A percentile compares a stretch with the other conserved stretches of the same genome.
phyloP scores from a whole-genome alignment of 2,888 invertebrate species.

The Tetragnatha montana region DNA sequence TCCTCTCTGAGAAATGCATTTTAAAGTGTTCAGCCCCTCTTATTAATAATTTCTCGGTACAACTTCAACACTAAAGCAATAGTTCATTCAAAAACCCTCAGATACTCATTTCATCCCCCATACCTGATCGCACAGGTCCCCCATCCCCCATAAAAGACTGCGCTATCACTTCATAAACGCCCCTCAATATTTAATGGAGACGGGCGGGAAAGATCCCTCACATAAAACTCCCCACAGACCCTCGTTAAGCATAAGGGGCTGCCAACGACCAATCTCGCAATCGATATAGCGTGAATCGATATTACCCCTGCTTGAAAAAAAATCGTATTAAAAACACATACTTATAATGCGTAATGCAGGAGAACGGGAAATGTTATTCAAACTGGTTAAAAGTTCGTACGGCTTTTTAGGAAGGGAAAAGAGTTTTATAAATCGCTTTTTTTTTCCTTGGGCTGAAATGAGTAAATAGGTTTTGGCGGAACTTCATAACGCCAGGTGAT shows the following conservation, averaged over 20 bases:
- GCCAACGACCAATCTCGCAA: background rate
- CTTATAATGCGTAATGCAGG: background rate
- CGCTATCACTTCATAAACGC: background rate
- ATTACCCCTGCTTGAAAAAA: background rate
- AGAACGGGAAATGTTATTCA: background rate
- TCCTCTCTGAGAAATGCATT: too few species aligned
- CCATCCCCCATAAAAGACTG: background rate
- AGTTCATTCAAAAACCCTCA: too few species aligned
- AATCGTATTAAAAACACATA: background rate
- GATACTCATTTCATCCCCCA: too few species aligned
- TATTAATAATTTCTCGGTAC: too few species aligned
- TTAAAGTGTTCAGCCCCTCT: too few species aligned
- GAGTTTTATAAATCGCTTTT: background rate
- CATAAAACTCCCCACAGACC: background rate
- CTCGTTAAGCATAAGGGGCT: background rate
- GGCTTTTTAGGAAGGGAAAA: background rate
- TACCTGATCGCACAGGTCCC: too few species aligned
- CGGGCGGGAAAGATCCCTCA: background rate
- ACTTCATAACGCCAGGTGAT: background rate
- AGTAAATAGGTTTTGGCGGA: background rate
- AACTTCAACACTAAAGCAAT: too few species aligned
- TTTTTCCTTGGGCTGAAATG: background rate
- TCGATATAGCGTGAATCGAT: background rate
- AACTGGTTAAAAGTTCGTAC: background rate
- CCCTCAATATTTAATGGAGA: background rate